Base-by-base conservation (phyloP, 1,140 invertebrate species). In the Mycetomoellerius zeteki region DNA sequence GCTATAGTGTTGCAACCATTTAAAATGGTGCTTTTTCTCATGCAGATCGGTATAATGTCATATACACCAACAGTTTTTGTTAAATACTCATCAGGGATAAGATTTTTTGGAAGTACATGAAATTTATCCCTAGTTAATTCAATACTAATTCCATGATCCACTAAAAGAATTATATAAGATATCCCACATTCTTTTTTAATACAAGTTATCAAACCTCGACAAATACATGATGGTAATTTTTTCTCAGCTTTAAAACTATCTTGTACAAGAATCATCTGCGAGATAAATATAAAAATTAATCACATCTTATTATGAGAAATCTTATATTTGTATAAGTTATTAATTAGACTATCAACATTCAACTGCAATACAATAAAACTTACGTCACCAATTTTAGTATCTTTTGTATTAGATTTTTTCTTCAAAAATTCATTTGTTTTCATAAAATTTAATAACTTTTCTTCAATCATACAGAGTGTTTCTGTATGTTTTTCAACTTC, bases 171-270 rank as follows among this genome's bases (percentile, higher is more conserved):
- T 43, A 43, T 43, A 33, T 21, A 10, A 43, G 62, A 50, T 7
- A n/a, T 47, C 47, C 4, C 37, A 21, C 4, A 21, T 14, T 84
- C n/a, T 14, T 30, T 62, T 30, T 43, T 56, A 73, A 73, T 73
- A 16, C 14, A 6, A n/a, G 21, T 73, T 84, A 84, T 62, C 21
- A 84, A 30, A 84, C 80, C 80, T 8, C 69, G 67, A 0, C 69
- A 84, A 47, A 73, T 3, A 84, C 19, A 73, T 6, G 80, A 60
- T 84, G 80, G 69, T 60, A 84, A 50, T 5, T 82, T 54, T 30
- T 47, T 8, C 2, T 4, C 16, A 60, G 0, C 7, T 3, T 19
- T 12, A 33, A 58, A 8, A 14, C 14, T 21, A 30, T 37, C 14
- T n/a, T 62, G 67, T 14, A 84, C 2, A 47, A 84, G 2, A 47